Evolutionary conservation across 2,113 vertebrate species (phyloP).

Genomic region (Tenrec ecaudatus): DNA sequence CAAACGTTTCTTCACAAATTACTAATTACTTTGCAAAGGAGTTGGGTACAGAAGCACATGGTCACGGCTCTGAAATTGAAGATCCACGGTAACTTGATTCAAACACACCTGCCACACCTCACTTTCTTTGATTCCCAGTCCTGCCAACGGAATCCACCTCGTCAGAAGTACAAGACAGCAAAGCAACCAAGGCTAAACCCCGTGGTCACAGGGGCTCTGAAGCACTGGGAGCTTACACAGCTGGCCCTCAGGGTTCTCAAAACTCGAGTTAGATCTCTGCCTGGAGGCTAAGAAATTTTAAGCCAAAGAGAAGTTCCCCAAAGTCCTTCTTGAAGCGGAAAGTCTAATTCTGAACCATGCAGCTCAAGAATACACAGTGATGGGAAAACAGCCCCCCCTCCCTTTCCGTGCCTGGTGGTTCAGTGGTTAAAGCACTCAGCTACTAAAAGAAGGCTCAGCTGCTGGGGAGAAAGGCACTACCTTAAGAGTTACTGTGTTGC

Average conservation of each 20-base stretch:
- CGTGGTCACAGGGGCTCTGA: not conserved
- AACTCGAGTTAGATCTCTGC: not conserved
- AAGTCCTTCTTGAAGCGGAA: not conserved
- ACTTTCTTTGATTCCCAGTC: not conserved
- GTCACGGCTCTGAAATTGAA: not conserved
- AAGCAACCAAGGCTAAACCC: not conserved
- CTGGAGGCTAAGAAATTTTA: not conserved
- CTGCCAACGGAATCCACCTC: not conserved
- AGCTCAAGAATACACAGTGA: no score
- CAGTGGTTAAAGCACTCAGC: not conserved
- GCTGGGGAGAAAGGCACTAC: not conserved
- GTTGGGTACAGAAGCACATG: not conserved
- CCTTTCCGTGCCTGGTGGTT: no score
- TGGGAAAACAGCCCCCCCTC: no score
- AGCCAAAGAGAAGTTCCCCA: not conserved
- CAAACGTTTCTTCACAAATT: slow-evolving; percentile 38
- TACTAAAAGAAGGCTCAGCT: not conserved
- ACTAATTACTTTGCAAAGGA: slow-evolving; percentile 21
- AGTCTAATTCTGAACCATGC: not conserved
- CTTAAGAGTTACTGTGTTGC: not conserved
- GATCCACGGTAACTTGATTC: not conserved
- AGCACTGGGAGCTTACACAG: not conserved
- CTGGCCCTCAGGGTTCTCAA: fast-evolving
- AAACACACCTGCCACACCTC: not conserved
- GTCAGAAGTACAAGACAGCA: not conserved